Base-by-base conservation (phyloP, 2,888 invertebrate species). In the Lathronympha strigana region DNA sequence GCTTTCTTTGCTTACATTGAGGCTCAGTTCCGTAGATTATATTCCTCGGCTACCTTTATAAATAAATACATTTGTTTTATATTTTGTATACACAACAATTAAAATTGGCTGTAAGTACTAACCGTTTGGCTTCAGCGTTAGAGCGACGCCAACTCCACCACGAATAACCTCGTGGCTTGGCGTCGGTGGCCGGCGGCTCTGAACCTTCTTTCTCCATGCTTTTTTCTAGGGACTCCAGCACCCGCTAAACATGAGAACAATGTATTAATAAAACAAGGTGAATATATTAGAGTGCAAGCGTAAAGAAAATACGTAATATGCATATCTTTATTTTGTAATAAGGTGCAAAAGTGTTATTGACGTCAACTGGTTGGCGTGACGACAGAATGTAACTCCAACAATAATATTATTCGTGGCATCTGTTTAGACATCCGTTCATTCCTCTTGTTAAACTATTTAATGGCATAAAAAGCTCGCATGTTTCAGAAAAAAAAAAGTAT, bases 81-180 rank as follows among this genome's bases (percentile, higher is more conserved):
- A n/a, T n/a, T n/a, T n/a, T n/a, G n/a, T n/a, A n/a, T n/a, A n/a
- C 5, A 13, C 4, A 0, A n/a, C 23, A n/a, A 13, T 8, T 2
- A 3, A 8, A 6, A 36, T 8, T 11, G 11, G n/a, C 6, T 47
- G 8, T 6, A n/a, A 45, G 54, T 49, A 69, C 73, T 77, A 38
- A 90, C 89, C 81, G 80, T 66, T 87, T 87, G 60, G 83, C 78
- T 45, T 90, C 88, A 0, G 84, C 75, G 64, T 83, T 87, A 70
- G 93, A 89, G 23, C 95, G 92, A 0, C 95, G 87, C 95, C 95
- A 95, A 80, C 93, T 93, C 94, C 95, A 95, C 94, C 95, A 95
- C 50, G 94, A 94, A 81, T 93, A 93, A 62, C 91, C 87, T 68
- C 93, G 85, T 63, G 93, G 84, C 76, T 93, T 90, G 71, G 81